phyloP scores from a whole-genome alignment of 2,888 invertebrate species.

The Papilio protenor region DNA sequence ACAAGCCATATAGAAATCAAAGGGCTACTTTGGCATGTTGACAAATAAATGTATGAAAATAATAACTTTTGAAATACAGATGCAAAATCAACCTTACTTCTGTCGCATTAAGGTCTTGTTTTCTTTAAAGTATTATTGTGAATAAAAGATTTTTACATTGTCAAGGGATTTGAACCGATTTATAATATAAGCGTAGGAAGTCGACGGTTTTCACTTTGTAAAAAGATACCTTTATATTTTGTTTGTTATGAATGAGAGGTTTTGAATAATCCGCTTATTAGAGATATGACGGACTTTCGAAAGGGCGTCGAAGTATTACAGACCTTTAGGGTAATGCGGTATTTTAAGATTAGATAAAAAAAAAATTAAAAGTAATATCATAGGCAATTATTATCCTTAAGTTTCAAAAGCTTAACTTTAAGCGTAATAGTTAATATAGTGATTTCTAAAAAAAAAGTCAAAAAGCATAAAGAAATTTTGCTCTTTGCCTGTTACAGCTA shows the following conservation, averaged over 20 bases:
- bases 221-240: slow-evolving; percentile 51
- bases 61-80: slow-evolving; percentile 55
- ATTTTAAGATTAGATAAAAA: not conserved
- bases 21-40: slow-evolving; percentile 81
- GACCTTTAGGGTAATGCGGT: not conserved
- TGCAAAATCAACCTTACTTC: slow-evolving; percentile 44
- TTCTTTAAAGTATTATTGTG: slow-evolving; percentile 41
- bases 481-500: too few species aligned
- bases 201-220: slow-evolving; percentile 57
- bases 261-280: slow-evolving; percentile 59
- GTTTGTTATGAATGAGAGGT: slow-evolving; percentile 51
- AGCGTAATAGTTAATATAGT: not conserved
- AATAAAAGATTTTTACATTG: slow-evolving; percentile 68
- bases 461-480: too few species aligned
- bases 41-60: slow-evolving; percentile 76
- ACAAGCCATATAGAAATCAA: slow-evolving; percentile 70
- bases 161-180: slow-evolving; percentile 76
- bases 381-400: not conserved
- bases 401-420: too few species aligned
- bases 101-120: slow-evolving; percentile 45
- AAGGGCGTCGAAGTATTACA: slow-evolving; percentile 34
- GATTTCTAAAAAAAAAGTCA: too few species aligned
- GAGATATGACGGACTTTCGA: slow-evolving; percentile 46
- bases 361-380: not conserved
- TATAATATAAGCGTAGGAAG: slow-evolving; percentile 63